Base-by-base conservation (phyloP, 2,113 vertebrate genomes). In the Colossoma macropomum region DNA sequence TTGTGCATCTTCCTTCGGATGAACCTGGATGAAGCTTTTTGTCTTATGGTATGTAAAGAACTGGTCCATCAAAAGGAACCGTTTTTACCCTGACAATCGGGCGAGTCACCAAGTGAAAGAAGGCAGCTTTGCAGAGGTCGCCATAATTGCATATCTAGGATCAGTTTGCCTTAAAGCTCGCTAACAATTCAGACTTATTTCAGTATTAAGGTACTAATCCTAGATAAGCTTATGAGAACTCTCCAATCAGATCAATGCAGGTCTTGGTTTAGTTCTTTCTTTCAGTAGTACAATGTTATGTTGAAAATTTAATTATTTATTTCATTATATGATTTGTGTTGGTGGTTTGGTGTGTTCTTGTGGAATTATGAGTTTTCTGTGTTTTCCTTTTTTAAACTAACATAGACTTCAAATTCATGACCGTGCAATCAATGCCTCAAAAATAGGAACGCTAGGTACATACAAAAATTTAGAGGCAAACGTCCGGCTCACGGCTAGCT, bases 381-480 rank as follows among this genome's bases (percentile, higher is more conserved):
- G 15, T 34, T 34, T 66, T 30, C 7, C 9, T 66, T 66, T 21
- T 68, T 15, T 34, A 34, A 34, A 6, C 59, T 27, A 62, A 11
- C 1, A n/a, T 8, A 25, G 59, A n/a, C 59, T 13, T 45, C 41
- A 45, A 38, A 1, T 71, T 59, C 52, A 60, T 12, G 48, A 77
- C 25, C 9, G 30, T 72, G 56, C 41, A 77, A 19, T 85, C 41
- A 68, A 81, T 81, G 65, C 65, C 72, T 85, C 78, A 76, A 38
- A 75, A 80, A 71, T 12, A 66, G 16, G 7, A 56, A 54, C 32
- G 54, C 11, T 41, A 25, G 52, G 65, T 54, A 38, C 15, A 32
- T 71, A 69, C 32, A 17, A 66, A 63, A 81, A 65, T 52, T n/a
- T 54, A 71, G 72, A 30, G 73, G 65, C 45, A 75, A 69, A 23